These are phyloP conservation scores for Cervus canadensis DNA, from an alignment of 2,113 vertebrate genomes.

Conservation along the genomic window DNA sequence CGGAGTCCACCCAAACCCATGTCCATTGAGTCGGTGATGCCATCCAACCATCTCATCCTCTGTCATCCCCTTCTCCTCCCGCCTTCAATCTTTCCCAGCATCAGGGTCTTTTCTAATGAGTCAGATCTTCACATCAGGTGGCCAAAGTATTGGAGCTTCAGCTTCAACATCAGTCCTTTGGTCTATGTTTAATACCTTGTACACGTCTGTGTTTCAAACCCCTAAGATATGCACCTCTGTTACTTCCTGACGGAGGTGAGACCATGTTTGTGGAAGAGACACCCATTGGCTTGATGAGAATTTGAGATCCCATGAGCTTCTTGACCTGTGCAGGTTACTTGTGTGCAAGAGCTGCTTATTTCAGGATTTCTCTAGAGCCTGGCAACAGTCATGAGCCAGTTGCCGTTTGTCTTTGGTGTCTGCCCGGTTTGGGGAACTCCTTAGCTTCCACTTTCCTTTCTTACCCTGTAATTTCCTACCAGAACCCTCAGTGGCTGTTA, in stretches of 20 bases:
- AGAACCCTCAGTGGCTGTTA: not conserved
- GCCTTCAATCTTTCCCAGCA: not conserved
- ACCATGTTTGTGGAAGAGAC: not conserved
- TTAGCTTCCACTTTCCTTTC: not conserved
- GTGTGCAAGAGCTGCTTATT: not conserved
- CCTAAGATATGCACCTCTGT: not conserved
- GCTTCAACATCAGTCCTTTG: not conserved
- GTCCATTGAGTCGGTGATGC: not conserved
- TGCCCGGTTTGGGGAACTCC: not conserved
- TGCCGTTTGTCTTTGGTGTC: slow-evolving; percentile 21
- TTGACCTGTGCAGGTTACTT: slow-evolving; percentile 71
- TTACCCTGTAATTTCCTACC: not conserved
- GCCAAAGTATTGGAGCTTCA: not conserved
- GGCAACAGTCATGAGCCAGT: not conserved
- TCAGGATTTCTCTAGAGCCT: not conserved
- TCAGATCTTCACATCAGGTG: not conserved
- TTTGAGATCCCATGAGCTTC: not conserved
- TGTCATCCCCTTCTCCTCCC: not conserved
- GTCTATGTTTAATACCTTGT: not conserved
- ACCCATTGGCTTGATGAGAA: not conserved
- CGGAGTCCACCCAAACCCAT: not conserved
- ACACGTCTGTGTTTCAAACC: not conserved
- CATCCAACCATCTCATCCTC: not conserved
- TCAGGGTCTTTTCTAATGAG: not conserved
- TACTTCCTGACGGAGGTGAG: not conserved